Evolutionary conservation across 2,888 invertebrate species (phyloP), one percentile per base, ranked within the genome.

Genomic region (Nomada ferruginata): DNA sequence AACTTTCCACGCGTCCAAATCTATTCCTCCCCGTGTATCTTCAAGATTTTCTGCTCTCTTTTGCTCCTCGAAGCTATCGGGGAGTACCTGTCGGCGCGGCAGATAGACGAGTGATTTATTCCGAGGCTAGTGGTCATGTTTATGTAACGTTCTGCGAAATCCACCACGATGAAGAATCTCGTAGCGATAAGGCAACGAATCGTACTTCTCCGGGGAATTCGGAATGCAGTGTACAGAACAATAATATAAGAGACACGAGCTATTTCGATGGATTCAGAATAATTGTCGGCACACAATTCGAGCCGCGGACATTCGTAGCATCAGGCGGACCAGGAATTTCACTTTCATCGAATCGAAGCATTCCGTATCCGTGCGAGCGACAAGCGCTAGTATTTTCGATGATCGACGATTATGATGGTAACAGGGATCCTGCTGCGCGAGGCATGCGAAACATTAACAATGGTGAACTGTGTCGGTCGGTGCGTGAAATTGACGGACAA

Each of bases 41-140:
- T 50, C 55, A 7, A 13, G 23, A 36, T 47, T 79, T 61, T 64
- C 60, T 59, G 18, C 23, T 42, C 63, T 42, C 29, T 57, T 61
- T 73, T 55, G 26, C 53, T 44, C 23, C 13, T 42, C 15, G 50
- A 57, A 50, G 42, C 59, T 64, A 73, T 60, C 47, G 59, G 23
- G 23, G 57, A 23, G 44, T 60, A 55, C 64, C 53, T 74, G 53
- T 60, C 50, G 44, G 7, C 44, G 59, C 55, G 65, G 36, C 44
- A 76, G 26, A 57, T 23, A 36, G 11, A 13, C 55, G 71, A 64
- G 76, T 83, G 79, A 85, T 87, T 85, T 85, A 84, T 87, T 71
- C 68, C 4, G 13, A 9, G 20, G 29, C 26, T 13, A 23, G 52
- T 13, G 18, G 59, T 69, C 63, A 80, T 79, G 81, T 79, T 81